Evolutionary conservation across 1,140 invertebrate genomes (phyloP), one percentile per base, ranked within the genome.

Genomic region (Catajapyx aquilonaris): DNA sequence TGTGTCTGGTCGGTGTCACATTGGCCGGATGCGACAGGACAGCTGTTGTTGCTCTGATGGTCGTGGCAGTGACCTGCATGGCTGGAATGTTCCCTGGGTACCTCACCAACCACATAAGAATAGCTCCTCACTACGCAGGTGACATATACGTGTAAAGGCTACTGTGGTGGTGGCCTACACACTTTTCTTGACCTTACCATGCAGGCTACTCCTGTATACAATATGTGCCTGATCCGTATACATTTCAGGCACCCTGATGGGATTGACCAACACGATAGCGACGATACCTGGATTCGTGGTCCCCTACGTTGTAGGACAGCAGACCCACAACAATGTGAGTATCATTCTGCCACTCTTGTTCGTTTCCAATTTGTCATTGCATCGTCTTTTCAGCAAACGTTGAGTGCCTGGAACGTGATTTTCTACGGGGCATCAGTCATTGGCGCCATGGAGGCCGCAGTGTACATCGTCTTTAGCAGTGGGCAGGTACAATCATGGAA

Each of bases 41-140:
- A 4, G 52, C 69, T 11, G 81, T 79, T 1, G 78, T 87, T 2
- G 58, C 64, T 2, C 52, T 87, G 1, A 76, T 83, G 63, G 73
- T 74, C 0, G 51, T 75, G 83, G 81, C 13, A 74, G 73, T 41
- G n/a, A n/a, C n/a, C n/a, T n/a, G n/a, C n/a, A n/a, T n/a, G n/a
- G n/a, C n/a, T n/a, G n/a, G n/a, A n/a, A 83, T 85, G 73, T 87
- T 81, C 55, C 75, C 75, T 47, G 84, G 84, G 19, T 86, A 81
- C 54, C 60, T 87, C 11, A 75, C 81, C 7, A 91, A 90, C 55
- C 83, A 87, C 48, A 85, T 87, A 49, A 84, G 88, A 49, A 81
- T 90, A 44, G 80, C 83, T 1, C 81, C 83, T n/a, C 80, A 84
- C 49, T 86, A 73, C 54, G 81, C 84, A 20, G n/a, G n/a, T n/a